Evolutionary conservation across 2,888 invertebrate species (phyloP).

Genomic region (Himalopsyche japonica): DNA sequence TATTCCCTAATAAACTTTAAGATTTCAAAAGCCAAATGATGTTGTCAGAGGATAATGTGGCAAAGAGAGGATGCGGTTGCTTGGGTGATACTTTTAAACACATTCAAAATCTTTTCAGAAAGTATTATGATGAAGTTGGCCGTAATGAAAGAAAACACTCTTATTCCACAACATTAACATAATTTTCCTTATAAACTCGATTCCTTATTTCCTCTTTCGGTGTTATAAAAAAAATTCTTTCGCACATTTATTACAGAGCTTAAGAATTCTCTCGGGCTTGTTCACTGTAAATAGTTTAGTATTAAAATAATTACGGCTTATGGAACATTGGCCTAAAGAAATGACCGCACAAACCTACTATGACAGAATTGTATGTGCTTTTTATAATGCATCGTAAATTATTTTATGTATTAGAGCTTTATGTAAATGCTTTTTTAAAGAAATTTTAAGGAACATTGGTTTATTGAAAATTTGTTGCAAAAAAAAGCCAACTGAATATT

Average conservation of each 20-base stretch:
- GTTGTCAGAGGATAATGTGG: not conserved
- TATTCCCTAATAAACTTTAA: not conserved
- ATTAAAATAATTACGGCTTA: not conserved
- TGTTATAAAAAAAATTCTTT: not conserved
- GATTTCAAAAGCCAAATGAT: not conserved
- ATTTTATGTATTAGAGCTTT: no score
- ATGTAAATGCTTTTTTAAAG: no score
- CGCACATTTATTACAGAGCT: not conserved
- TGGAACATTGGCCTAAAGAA: not conserved
- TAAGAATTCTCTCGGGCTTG: not conserved
- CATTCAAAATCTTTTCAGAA: not conserved
- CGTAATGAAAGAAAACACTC: not conserved
- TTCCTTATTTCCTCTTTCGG: not conserved
- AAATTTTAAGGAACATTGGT: no score
- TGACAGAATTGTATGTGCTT: no score
- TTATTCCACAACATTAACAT: not conserved
- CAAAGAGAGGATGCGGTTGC: not conserved
- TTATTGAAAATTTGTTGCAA: no score
- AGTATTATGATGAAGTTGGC: not conserved
- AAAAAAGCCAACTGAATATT: no score
- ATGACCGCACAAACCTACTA: no score
- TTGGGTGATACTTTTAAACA: not conserved
- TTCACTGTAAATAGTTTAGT: not conserved
- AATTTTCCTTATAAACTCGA: not conserved
- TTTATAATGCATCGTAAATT: no score